Evolutionary conservation across 2,113 vertebrate genomes (phyloP), one percentile per base, ranked within the genome.

Genomic region (Canis aureus): DNA sequence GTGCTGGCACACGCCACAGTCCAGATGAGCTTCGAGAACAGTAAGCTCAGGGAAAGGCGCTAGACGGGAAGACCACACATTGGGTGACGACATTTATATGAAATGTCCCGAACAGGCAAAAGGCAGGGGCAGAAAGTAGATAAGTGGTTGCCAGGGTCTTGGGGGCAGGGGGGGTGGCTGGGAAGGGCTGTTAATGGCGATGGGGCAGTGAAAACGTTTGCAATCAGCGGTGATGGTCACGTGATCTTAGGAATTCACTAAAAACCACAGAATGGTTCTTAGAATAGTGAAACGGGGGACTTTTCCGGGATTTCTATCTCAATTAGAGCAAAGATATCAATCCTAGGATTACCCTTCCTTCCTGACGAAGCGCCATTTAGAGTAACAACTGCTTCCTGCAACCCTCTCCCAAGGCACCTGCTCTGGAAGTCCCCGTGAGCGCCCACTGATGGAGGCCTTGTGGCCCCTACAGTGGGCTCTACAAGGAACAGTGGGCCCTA

Each of bases 1-100:
- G 49, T 12, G 2, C 15, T 0, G 0, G 5, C 2, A 1, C 2
- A 7, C 2, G 2, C 7, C 1, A 0, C 66, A 2, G 3, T 16
- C 29, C 29, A 2, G 22, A 13, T 8, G 10, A 51, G 2, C 32
- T n/a, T 3, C 4, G 22, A 25, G 8, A n/a, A n/a, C 9, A 11
- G 11, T 9, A n/a, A 2, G 59, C 15, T 11, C 2, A 1, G 29
- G 17, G 66, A 8, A 67, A 29, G 27, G 29, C 13, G 13, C 17
- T n/a, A 13, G 66, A 17, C 13, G 6, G 66, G 66, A 32, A 3
- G 20, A 11, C 29, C 43, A 8, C 13, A 0, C 2, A 1, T 0
- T 1, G 0, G 49, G 55, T 16, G 57, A 8, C 4, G 0, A 9
- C 20, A 5, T 17, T 49, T 2, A 8, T 0, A 4, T 0, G 29